Conservation (phyloP, 35 echinoderm and acorn worm species). For the Lytechinus variegatus region DNA sequence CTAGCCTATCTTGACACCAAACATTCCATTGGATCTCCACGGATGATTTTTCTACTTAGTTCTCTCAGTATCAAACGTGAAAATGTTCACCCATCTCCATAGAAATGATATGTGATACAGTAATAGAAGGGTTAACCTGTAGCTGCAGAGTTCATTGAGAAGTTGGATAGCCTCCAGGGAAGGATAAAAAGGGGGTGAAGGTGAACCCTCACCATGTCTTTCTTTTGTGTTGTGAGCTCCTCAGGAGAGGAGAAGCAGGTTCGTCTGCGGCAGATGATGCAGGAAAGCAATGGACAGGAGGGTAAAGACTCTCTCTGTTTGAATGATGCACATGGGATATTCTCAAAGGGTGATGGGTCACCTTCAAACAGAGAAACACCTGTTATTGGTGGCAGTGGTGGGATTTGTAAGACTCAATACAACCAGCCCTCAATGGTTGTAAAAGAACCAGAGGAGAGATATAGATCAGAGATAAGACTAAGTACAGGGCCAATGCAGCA, state of each 20-base stretch:
- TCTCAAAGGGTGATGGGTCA: background rate
- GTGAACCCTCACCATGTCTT: background rate
- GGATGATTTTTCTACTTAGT: background rate
- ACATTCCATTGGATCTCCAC: background rate
- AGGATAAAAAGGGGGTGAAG: constrained; percentile 32
- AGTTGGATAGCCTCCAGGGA: constrained; percentile 7
- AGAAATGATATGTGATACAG: background rate
- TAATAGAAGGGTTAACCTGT: background rate
- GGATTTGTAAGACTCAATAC: background rate
- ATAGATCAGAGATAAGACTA: constrained; percentile 29
- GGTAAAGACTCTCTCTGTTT: background rate
- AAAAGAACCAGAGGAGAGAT: constrained; percentile 39
- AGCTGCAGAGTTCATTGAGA: background rate
- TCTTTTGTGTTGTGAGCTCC: constrained; percentile 17
- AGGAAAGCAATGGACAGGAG: background rate
- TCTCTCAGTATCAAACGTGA: background rate
- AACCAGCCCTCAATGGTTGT: background rate
- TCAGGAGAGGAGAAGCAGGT: constrained; percentile 27
- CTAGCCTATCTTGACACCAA: background rate
- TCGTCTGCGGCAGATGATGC: background rate
- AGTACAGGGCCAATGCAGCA: background rate
- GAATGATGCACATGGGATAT: background rate
- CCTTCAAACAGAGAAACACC: background rate
- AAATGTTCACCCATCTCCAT: background rate
- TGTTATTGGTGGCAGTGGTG: constrained; percentile 16